Base-by-base conservation (phyloP, 2,797 vertebrate genomes). In the Eupleurogrammus muticus region DNA sequence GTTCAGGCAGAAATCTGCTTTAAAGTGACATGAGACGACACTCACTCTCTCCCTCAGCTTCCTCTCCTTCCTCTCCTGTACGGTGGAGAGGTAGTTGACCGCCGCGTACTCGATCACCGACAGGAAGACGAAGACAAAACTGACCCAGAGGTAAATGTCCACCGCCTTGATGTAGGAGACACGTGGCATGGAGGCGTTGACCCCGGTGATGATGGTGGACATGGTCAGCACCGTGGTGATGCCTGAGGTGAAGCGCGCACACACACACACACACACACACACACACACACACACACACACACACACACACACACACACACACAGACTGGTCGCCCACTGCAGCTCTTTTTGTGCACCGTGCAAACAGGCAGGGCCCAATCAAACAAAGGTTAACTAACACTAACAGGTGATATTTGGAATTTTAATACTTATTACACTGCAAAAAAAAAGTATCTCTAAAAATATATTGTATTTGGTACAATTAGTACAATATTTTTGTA, bases 1-100 rank as follows among this genome's bases (percentile, higher is more conserved):
- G 3, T 28, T 34, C 28, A 50, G 20, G 14, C n/a, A n/a, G n/a
- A n/a, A n/a, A n/a, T n/a, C n/a, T n/a, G n/a, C 17, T 5, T 28
- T 3, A 28, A 32, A 40, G 35, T 47, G 3, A 48, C 23, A 53
- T 20, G n/a, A 40, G 72, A 49, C 14, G 16, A 48, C 8, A 82
- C 93, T 93, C 81, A 96, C 95, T 89, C 91, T 92, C 60, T 96
- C 94, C 69, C 91, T 82, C 32, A 96, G 90, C 57, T 97, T 97
- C 85, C 95, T 94, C 82, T 97, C 95, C 80, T 96, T 95, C 70
- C 96, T 89, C 87, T 97, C 96, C 82, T 97, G 96, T 21, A 96
- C 96, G 0, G 96, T 97, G 23, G 96, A 96, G 83, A 97, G 91
- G 84, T 97, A 97, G 86, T 97, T 95, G 75, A 95, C 94, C 0